A percentile compares a stretch with the other conserved stretches of the same genome.
phyloP scores from a whole-genome alignment of 2,888 invertebrate genomes.

The Trichacis sp. region DNA sequence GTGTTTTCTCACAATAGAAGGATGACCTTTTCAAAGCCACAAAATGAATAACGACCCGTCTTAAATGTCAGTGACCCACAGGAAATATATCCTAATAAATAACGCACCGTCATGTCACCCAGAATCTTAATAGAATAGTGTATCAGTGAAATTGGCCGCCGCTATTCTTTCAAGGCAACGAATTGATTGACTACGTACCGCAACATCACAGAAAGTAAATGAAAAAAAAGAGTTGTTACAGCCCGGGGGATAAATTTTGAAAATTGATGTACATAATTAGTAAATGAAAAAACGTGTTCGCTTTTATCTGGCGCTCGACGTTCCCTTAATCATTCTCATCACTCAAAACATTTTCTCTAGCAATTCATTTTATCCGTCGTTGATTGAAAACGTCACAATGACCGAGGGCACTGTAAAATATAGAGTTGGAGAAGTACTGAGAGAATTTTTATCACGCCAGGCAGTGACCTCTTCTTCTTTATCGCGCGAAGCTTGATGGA shows the following conservation, averaged over 20 bases:
- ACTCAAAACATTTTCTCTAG: constrained; percentile 27
- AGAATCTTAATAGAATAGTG: constrained; percentile 23
- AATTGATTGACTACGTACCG: constrained; percentile 27
- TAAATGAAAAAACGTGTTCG: not conserved
- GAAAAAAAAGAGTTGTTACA: not conserved
- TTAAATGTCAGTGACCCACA: constrained; percentile 30
- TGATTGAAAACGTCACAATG: constrained; percentile 29
- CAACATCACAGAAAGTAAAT: not conserved
- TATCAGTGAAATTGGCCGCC: constrained; percentile 34
- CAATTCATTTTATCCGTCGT: constrained; percentile 25
- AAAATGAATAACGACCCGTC: constrained; percentile 35
- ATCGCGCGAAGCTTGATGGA: constrained; percentile 45
- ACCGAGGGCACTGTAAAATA: constrained; percentile 34
- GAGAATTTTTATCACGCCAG: constrained; percentile 40
- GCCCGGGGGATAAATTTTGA: not conserved
- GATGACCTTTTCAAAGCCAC: not conserved
- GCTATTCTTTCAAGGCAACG: constrained; percentile 16
- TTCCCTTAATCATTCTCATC: constrained; percentile 28
- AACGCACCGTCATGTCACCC: constrained; percentile 30
- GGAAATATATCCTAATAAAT: constrained; percentile 33
- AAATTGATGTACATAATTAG: not conserved
- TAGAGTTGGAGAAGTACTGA: constrained; percentile 18
- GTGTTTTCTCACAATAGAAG: constrained; percentile 5
- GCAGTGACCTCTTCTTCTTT: constrained; percentile 37
- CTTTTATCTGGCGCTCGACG: not conserved